phyloP scores from a whole-genome alignment of 2,797 vertebrate genomes.

The Spondyliosoma cantharus region DNA sequence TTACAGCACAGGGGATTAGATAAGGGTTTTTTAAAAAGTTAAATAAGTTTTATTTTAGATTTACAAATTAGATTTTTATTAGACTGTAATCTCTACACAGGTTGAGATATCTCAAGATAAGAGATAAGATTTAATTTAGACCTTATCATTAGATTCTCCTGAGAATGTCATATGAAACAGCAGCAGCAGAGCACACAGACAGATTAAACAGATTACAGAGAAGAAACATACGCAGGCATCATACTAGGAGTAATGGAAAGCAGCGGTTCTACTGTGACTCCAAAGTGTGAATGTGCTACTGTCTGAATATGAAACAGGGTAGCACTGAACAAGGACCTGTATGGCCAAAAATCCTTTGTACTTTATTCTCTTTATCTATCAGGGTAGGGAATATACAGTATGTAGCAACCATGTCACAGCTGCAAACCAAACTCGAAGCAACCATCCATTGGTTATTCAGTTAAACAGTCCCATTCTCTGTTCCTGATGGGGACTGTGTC shows the following conservation, averaged over 20 bases:
- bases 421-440: not conserved
- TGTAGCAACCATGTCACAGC: not conserved
- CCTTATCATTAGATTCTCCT: not conserved
- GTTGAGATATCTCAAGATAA: not conserved
- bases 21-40: not conserved
- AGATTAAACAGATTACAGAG: constrained; percentile 1
- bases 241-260: not conserved
- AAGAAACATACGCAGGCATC: not conserved
- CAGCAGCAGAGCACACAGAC: not conserved
- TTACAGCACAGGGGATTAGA: not conserved
- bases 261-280: constrained; percentile 5
- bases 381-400: not conserved
- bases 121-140: not conserved
- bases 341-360: constrained; percentile 1
- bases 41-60: not conserved
- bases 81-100: not conserved
- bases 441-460: constrained; percentile 19
- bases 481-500: not conserved
- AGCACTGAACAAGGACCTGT: not conserved
- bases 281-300: not conserved
- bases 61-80: no score
- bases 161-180: constrained; percentile 11
- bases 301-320: constrained; percentile 3
- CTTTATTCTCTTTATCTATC: constrained; percentile 5
- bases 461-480: constrained; percentile 7